Percentiles rank a stretch among this genome's conserved stretches.
Evolutionary conservation across 2,888 invertebrate genomes (phyloP).

Genomic region (Gortyna flavago): DNA sequence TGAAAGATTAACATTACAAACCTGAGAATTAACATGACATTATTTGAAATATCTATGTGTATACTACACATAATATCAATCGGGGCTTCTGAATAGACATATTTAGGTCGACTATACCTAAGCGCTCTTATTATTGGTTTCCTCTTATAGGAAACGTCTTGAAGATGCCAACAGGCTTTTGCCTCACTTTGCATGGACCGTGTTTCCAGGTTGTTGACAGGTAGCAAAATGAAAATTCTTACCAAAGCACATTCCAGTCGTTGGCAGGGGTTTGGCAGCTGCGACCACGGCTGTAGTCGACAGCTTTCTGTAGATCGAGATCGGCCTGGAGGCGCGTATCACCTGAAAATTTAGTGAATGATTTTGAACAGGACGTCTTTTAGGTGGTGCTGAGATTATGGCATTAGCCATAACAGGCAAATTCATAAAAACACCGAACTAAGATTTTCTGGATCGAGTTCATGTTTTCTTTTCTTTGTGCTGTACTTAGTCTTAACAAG

Average conservation of each 20-base stretch:
- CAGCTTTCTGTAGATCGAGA: conserved; percentile 82
- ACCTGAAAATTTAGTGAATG: conserved; percentile 72
- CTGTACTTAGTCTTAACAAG: conserved; percentile 1
- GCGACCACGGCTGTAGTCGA: conserved; percentile 78
- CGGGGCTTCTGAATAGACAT: neutral
- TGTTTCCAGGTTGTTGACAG: conserved; percentile 1
- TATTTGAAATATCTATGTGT: conserved; percentile 30
- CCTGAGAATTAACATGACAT: conserved; percentile 6
- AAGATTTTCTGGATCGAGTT: neutral
- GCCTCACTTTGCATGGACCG: neutral
- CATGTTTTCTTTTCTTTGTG: neutral
- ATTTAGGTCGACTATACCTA: conserved; percentile 6
- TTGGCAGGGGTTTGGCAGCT: conserved; percentile 81
- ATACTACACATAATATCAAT: conserved; percentile 14
- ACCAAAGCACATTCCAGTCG: conserved; percentile 86
- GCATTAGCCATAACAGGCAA: conserved; percentile 5
- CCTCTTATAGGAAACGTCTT: neutral
- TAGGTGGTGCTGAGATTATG: neutral
- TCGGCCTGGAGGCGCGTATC: conserved; percentile 79
- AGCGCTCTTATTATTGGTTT: neutral
- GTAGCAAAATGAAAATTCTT: conserved; percentile 37
- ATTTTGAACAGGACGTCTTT: neutral
- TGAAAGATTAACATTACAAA: conserved; percentile 8
- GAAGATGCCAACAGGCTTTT: conserved; percentile 22
- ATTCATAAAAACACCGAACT: neutral